phyloP scores from a whole-genome alignment of 2,888 invertebrate species.

The Parochlus steinenii region DNA sequence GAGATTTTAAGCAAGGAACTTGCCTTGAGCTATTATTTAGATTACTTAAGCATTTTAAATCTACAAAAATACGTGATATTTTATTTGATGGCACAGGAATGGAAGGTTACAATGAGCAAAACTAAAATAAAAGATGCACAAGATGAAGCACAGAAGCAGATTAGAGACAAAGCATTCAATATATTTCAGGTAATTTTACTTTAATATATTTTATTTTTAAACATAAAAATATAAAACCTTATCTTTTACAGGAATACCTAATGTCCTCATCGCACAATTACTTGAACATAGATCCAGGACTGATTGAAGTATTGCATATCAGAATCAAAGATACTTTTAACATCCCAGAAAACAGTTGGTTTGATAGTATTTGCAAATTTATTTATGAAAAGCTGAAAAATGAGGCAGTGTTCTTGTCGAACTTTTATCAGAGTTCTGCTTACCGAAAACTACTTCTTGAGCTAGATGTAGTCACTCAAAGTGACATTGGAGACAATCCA shows the following conservation, averaged over 20 bases:
- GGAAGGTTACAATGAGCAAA: constrained; percentile 15
- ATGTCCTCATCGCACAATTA: constrained; percentile 15
- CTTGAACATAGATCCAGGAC: constrained; percentile 16
- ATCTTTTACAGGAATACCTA: constrained; percentile 14
- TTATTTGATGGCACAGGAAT: constrained; percentile 18
- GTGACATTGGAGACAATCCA: too few species aligned
- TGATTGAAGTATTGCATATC: constrained; percentile 16
- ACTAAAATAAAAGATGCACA: constrained; percentile 15
- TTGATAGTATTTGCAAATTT: constrained; percentile 18
- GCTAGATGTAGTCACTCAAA: constrained; percentile 15
- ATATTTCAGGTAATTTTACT: constrained; percentile 15
- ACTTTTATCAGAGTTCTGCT: constrained; percentile 17
- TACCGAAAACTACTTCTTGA: constrained; percentile 17
- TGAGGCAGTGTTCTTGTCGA: constrained; percentile 17
- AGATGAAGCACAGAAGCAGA: constrained; percentile 15
- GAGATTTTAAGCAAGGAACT: constrained; percentile 18
- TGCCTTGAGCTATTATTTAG: constrained; percentile 17
- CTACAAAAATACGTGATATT: constrained; percentile 19
- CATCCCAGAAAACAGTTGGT: constrained; percentile 16
- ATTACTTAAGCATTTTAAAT: constrained; percentile 17
- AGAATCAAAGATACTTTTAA: constrained; percentile 16
- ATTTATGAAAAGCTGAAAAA: constrained; percentile 18
- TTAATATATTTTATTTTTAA: neutral
- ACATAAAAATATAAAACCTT: neutral
- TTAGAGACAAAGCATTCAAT: constrained; percentile 16